Base-by-base conservation (phyloP, 1,140 invertebrate genomes). In the Drosophila sechellia region DNA sequence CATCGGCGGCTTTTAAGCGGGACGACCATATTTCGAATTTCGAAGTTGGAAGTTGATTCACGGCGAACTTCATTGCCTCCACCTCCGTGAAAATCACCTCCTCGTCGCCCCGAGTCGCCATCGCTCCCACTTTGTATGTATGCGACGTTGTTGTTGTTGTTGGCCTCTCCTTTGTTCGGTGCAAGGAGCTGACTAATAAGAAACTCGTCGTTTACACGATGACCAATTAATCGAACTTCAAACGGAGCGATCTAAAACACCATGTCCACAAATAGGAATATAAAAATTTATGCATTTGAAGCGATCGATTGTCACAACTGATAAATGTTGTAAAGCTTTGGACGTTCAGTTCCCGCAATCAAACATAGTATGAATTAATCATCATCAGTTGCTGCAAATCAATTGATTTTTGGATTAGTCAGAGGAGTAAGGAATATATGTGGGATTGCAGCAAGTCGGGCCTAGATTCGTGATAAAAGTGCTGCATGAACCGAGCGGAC, bases 21-120 rank as follows among this genome's bases (percentile, higher is more conserved):
- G 72, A 49, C 73, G 45, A 86, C 60, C 81, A 81, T 76, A 78
- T 75, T 89, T 87, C 54, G 61, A 81, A 78, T 74, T 86, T 86
- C 50, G 61, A 83, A 87, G 79, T 81, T 87, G 79, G 66, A 79
- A 79, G 83, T 87, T 81, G 81, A 85, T 85, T 85, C 81, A 85
- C 63, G 77, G 81, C 73, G 57, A 85, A 85, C 81, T 77, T 53
- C 63, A 61, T 50, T 34, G 55, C 15, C 50, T 54, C 40, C 57
- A 20, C 22, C 20, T 40, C 42, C 15, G 2, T 49, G 13, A 20
- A 20, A 34, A 17, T 12, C 27, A 35, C 15, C 15, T 3, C 48
- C 15, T 5, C 40, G 20, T 17, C 17, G n/a, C 20, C 10, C 31
- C 31, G 8, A 31, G 8, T 8, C 22, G 13, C 27, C 50, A 55